Conservation (phyloP, 2,888 invertebrate species). For the Limnephilus auricula region DNA sequence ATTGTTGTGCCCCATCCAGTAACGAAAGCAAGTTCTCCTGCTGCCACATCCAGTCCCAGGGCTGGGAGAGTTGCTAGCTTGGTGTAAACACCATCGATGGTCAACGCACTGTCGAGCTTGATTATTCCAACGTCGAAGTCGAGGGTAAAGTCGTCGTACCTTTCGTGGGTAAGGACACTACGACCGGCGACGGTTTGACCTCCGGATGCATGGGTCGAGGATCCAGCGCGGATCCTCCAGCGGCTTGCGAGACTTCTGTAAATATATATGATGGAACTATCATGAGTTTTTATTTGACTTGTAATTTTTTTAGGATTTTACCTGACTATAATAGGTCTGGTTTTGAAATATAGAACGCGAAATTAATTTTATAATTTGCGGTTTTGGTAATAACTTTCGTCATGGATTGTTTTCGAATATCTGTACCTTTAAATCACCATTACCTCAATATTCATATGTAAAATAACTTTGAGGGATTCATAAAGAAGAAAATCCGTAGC, state of each 20-base stretch:
- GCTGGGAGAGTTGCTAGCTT: conserved; percentile 70
- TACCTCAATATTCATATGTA: no score
- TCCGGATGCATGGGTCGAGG: conserved; percentile 71
- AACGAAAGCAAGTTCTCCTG: conserved; percentile 72
- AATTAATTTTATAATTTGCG: no score
- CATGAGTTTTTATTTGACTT: background rate
- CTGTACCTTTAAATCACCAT: no score
- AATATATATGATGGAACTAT: background rate
- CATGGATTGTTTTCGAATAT: no score
- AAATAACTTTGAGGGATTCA: no score
- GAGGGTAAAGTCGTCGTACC: conserved; percentile 68
- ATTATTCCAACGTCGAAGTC: conserved; percentile 73
- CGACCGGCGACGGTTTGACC: conserved; percentile 71
- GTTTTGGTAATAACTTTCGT: no score
- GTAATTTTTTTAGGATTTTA: background rate
- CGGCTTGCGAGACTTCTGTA: background rate
- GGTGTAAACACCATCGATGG: conserved; percentile 69
- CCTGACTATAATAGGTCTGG: background rate
- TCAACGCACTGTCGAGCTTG: conserved; percentile 69
- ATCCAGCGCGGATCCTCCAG: conserved; percentile 63
- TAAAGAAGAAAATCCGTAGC: no score
- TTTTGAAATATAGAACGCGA: background rate
- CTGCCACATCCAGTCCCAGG: conserved; percentile 68
- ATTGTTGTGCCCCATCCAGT: conserved; percentile 73
- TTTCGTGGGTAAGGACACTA: conserved; percentile 64